A percentile compares a stretch with the other conserved stretches of the same genome.
Evolutionary conservation across 2,888 invertebrate species (phyloP).

Genomic region (Cryptosula pallasiana): DNA sequence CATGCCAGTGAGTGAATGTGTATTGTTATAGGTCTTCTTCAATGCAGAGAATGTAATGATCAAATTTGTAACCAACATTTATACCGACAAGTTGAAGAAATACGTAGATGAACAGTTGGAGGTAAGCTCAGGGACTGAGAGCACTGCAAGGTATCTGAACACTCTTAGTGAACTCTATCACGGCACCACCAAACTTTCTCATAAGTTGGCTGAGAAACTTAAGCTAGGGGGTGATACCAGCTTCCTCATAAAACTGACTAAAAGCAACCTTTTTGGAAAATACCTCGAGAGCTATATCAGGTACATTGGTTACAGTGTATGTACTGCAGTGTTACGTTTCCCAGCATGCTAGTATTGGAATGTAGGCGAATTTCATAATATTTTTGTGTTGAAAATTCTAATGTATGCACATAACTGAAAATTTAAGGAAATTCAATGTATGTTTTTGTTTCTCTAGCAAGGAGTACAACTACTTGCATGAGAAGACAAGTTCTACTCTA

Average conservation of each 20-base stretch:
- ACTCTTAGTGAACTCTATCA: slow-evolving; percentile 79
- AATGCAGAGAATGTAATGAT: slow-evolving; percentile 96
- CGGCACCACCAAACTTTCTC: slow-evolving; percentile 66
- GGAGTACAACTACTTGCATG: slow-evolving; percentile 73
- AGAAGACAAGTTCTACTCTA: slow-evolving; percentile 69
- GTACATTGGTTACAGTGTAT: too few relatives aligned
- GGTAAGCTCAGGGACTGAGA: slow-evolving; percentile 71
- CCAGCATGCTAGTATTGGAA: too few relatives aligned
- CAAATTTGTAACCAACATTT: slow-evolving; percentile 92
- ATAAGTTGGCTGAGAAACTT: slow-evolving; percentile 64
- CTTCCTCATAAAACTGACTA: slow-evolving; percentile 70
- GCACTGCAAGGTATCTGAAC: slow-evolving; percentile 69
- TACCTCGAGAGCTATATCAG: slow-evolving; percentile 68
- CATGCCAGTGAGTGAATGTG: too few relatives aligned
- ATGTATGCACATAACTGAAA: too few relatives aligned
- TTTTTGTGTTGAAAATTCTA: too few relatives aligned
- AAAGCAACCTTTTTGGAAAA: slow-evolving; percentile 69
- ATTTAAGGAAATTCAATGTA: too few relatives aligned
- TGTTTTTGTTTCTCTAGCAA: slow-evolving; percentile 20
- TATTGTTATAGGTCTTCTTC: slow-evolving; percentile 70
- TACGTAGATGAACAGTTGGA: slow-evolving; percentile 49
- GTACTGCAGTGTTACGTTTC: too few relatives aligned
- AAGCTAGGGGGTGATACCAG: slow-evolving; percentile 75
- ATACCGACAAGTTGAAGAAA: slow-evolving; percentile 69
- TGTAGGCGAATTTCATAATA: too few relatives aligned